phyloP scores from a whole-genome alignment of 35 echinoderm and acorn worm species.

The Heliocidaris tuberculata region DNA sequence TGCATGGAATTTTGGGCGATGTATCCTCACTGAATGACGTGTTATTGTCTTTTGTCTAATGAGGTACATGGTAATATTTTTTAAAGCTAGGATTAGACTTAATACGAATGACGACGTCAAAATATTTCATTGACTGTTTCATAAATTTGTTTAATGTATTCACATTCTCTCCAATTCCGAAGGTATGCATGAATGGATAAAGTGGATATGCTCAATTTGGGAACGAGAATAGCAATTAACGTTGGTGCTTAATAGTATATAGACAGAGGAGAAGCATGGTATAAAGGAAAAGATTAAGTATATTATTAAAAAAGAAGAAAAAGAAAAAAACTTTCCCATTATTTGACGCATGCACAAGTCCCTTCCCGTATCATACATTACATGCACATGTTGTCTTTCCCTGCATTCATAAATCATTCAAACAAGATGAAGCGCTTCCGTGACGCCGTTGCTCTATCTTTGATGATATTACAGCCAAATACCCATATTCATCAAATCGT shows the following conservation, averaged over 20 bases:
- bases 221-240: too few relatives aligned
- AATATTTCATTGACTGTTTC: background rate
- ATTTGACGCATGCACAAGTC: background rate
- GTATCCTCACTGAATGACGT: background rate
- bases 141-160: too few relatives aligned
- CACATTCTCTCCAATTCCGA: too few relatives aligned
- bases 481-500: background rate
- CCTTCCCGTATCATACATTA: background rate
- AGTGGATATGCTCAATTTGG: too few relatives aligned
- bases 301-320: too few relatives aligned
- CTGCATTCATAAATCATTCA: background rate
- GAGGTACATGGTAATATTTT: background rate
- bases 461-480: background rate
- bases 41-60: background rate
- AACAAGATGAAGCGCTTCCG: background rate
- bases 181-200: too few relatives aligned
- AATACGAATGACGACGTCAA: background rate
- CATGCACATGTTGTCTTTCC: background rate
- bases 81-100: background rate
- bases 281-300: background rate
- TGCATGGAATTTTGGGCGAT: background rate
- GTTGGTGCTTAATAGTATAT: too few relatives aligned
- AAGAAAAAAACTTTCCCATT: background rate
- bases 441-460: background rate
- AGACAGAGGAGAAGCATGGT: background rate